phyloP scores from a whole-genome alignment of 2,113 vertebrate genomes.

The Zosterops hypoxanthus region DNA sequence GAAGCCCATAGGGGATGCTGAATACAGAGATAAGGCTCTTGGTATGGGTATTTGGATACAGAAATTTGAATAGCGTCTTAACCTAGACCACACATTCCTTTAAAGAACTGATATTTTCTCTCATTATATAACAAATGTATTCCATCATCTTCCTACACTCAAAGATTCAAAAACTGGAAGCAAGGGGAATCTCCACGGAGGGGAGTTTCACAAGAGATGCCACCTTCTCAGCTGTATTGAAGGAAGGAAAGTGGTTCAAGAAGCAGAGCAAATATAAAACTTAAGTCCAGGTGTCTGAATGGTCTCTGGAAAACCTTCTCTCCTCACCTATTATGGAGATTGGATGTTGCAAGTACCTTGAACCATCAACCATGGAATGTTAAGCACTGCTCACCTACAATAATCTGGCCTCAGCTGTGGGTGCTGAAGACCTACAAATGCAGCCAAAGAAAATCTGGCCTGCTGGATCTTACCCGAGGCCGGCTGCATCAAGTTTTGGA shows the following conservation, averaged over 20 bases:
- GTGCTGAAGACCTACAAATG: not conserved
- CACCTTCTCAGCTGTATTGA: rapidly evolving
- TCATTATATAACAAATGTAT: not conserved
- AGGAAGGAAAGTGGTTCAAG: not conserved
- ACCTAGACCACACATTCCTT: not conserved
- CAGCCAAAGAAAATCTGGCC: slow-evolving; percentile 24
- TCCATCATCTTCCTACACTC: not conserved
- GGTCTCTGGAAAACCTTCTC: not conserved
- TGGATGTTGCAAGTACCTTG: not conserved
- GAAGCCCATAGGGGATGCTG: not conserved
- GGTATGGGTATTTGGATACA: not conserved
- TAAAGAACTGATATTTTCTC: not conserved
- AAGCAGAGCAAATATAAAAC: not conserved
- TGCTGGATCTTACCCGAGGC: not conserved
- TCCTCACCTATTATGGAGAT: not conserved
- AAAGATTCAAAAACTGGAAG: not conserved
- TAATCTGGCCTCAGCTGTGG: not conserved
- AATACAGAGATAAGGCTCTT: not conserved
- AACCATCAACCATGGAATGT: not conserved
- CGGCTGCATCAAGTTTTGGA: not conserved
- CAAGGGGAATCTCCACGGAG: not conserved
- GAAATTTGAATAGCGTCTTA: not conserved
- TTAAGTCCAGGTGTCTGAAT: not conserved
- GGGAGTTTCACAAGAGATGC: not conserved
- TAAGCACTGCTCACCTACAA: not conserved